phyloP scores from a whole-genome alignment of 1,140 invertebrate genomes.

The Drosophila tropicalis region DNA sequence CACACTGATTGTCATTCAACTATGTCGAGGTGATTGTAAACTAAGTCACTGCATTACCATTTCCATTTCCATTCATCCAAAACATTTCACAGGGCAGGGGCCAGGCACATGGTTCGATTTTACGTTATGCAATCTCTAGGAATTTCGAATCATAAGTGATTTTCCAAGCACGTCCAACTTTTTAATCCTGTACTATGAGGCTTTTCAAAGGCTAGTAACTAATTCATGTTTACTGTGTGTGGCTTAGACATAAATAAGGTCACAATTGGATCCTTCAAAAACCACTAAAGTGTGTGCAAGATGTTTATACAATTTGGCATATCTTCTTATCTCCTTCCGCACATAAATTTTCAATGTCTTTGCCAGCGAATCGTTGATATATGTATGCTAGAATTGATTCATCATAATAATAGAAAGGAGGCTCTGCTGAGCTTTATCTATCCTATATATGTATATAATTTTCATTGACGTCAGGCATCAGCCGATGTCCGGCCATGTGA shows the following conservation, averaged over 20 bases:
- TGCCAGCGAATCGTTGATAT: neutral
- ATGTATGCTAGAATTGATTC: neutral
- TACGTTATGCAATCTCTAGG: neutral
- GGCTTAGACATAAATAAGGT: too few relatives aligned
- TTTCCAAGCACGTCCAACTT: too few relatives aligned
- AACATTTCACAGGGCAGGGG: constrained; percentile 5
- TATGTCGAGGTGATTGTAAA: constrained; percentile 51
- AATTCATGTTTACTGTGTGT: too few relatives aligned
- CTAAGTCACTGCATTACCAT: constrained; percentile 8
- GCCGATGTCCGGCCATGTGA: constrained; percentile 5
- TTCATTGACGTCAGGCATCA: constrained; percentile 4
- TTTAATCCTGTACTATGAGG: too few relatives aligned
- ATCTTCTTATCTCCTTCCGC: too few relatives aligned
- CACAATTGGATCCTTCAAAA: too few relatives aligned
- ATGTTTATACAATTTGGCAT: too few relatives aligned
- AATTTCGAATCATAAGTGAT: too few relatives aligned
- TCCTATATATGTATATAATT: neutral
- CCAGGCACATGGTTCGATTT: neutral
- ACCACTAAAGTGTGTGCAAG: too few relatives aligned
- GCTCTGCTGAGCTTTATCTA: constrained; percentile 6
- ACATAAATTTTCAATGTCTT: neutral
- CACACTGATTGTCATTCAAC: constrained; percentile 27
- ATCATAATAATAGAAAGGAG: neutral
- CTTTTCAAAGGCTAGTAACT: too few relatives aligned
- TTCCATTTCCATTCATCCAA: neutral